A percentile compares a stretch with the other conserved stretches of the same genome.
phyloP scores from a whole-genome alignment of 2,888 invertebrate genomes.

The Pasiphila rectangulata region DNA sequence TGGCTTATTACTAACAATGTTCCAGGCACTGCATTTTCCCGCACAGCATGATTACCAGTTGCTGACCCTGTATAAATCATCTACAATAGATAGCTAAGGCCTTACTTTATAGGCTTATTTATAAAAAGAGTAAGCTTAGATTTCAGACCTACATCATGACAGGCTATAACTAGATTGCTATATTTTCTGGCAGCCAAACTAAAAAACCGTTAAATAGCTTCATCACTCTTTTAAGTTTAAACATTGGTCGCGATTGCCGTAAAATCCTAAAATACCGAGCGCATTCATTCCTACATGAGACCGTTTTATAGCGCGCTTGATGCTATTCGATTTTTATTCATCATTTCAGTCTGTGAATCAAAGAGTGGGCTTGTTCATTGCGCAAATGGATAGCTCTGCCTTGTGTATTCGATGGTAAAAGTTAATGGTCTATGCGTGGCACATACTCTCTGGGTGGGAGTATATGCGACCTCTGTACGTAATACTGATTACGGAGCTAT shows the following conservation, averaged over 20 bases:
- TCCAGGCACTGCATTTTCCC: too few relatives aligned
- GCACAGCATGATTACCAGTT: too few relatives aligned
- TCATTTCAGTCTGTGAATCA: slow-evolving; percentile 30
- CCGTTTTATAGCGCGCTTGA: slow-evolving; percentile 14
- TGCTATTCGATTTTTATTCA: slow-evolving; percentile 28
- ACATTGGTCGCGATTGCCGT: slow-evolving; percentile 6
- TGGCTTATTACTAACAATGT: too few relatives aligned
- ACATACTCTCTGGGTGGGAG: slow-evolving; percentile 24
- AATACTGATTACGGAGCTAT: slow-evolving; percentile 41
- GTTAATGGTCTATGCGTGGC: slow-evolving; percentile 44
- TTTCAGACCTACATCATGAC: too few relatives aligned
- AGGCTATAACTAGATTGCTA: background rate
- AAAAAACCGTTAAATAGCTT: background rate
- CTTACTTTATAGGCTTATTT: too few relatives aligned
- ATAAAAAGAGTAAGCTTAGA: too few relatives aligned
- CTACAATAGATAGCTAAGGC: too few relatives aligned
- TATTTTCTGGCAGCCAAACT: background rate
- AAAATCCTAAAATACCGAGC: slow-evolving; percentile 12
- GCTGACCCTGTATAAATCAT: too few relatives aligned
- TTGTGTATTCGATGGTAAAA: slow-evolving; percentile 36
- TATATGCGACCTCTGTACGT: slow-evolving; percentile 16
- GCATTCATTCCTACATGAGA: slow-evolving; percentile 5
- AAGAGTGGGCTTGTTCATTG: slow-evolving; percentile 36
- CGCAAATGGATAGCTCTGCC: slow-evolving; percentile 42
- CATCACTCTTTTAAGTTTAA: slow-evolving; percentile 5